Conservation (phyloP, 2,113 vertebrate species). For the Trogon melanurus region DNA sequence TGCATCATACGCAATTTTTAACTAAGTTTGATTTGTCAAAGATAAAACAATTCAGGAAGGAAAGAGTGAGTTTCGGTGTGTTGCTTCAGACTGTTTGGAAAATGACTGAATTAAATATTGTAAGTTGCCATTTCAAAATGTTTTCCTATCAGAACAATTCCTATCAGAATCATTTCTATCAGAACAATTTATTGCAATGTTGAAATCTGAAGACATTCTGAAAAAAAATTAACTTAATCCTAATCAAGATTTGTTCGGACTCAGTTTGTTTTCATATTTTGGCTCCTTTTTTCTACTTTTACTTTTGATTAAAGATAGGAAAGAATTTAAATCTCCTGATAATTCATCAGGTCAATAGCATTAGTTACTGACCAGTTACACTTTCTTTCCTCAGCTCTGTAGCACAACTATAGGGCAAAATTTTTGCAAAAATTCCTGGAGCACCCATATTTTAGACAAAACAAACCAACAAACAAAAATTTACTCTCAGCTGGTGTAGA, state of each 20-base stretch:
- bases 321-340: neutral
- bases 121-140: neutral
- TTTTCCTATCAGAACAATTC: neutral
- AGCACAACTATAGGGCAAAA: neutral
- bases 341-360: neutral
- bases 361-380: neutral
- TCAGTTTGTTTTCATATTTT: neutral
- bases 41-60: neutral
- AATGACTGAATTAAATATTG: neutral
- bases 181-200: neutral
- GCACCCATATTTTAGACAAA: neutral
- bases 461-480: neutral
- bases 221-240: neutral
- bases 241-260: neutral
- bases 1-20: neutral
- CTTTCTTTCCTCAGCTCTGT: neutral
- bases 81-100: neutral
- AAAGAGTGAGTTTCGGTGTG: neutral
- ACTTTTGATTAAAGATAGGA: neutral
- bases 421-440: neutral
- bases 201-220: neutral
- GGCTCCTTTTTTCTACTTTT: neutral
- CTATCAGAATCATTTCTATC: neutral
- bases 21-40: neutral
- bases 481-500: neutral